A percentile compares a stretch with the other conserved stretches of the same genome.
Conservation (phyloP, 2,888 invertebrate genomes). For the Aromia moschata region DNA sequence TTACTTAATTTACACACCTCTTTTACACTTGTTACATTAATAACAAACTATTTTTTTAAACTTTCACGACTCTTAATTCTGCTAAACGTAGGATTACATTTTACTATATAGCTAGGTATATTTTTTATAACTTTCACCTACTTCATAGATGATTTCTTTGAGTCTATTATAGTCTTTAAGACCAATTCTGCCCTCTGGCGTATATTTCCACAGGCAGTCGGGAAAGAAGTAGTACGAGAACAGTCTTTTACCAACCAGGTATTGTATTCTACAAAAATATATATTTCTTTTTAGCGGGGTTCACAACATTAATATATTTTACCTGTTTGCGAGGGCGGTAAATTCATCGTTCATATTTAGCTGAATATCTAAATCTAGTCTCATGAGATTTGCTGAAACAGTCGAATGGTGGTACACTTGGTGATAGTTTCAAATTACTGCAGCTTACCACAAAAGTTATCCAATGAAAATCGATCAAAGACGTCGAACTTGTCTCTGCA, state of each 20-base stretch:
- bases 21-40: background rate
- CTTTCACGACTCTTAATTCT: background rate
- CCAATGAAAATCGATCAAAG: slow-evolving; percentile 35
- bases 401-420: too few species aligned
- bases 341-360: slow-evolving; percentile 24
- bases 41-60: background rate
- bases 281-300: background rate
- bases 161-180: background rate
- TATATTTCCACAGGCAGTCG: slow-evolving; percentile 17
- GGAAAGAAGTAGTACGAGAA: slow-evolving; percentile 29
- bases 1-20: too few species aligned
- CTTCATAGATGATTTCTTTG: slow-evolving; percentile 20
- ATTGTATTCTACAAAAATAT: slow-evolving; percentile 26
- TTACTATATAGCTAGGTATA: background rate
- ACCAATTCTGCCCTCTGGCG: slow-evolving; percentile 14
- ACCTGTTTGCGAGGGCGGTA: slow-evolving; percentile 1
- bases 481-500: slow-evolving; percentile 28
- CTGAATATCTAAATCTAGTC: slow-evolving; percentile 31
- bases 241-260: slow-evolving; percentile 17
- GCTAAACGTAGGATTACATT: background rate
- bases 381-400: slow-evolving; percentile 34
- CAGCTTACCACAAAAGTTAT: slow-evolving; percentile 36
- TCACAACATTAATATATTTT: background rate
- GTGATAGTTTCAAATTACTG: too few species aligned
- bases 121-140: too few species aligned